Evolutionary conservation across 2,888 invertebrate species (phyloP), one percentile per base, ranked within the genome.

Genomic region (Clostera curtula): DNA sequence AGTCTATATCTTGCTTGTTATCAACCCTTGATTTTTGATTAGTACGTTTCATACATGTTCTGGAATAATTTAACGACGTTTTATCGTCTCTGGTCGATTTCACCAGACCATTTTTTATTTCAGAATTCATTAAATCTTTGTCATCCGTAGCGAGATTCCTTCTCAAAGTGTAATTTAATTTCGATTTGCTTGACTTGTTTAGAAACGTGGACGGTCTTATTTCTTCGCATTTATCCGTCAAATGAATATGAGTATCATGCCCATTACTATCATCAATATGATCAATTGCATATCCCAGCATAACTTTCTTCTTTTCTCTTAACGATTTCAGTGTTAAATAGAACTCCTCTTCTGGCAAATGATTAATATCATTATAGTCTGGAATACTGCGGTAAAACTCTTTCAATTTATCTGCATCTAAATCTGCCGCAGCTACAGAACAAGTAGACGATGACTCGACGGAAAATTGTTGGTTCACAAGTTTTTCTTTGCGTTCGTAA

Each of bases 321-420:
- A 91, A 64, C 31, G 84, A 85, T 60, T 90, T 88, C 25, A 93
- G 60, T 16, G 90, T 90, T 7, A 87, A 87, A 58, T 91, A 90
- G 63, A 93, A 93, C 50, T 93, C 93, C 31, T 87, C 88, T 34
- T 88, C 88, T 0, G 91, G 88, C 40, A 93, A 73, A 69, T 93
- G 92, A 59, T 91, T 87, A 2, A 93, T 86, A 24, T 93, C 92
- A 32, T 87, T 87, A 43, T 93, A 93, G 57, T 93, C 92, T 29
- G 93, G 93, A 56, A 93, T 93, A 51, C 91, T 93, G 26, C 88
- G 88, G 45, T 90, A 89, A 64, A 93, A 92, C 33, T 92, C 88
- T 32, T 91, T 84, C 39, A 92, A 80, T 25, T 88, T 88, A 23
- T 87, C 70, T 18, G 87, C 82, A 25, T 87, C 86, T 25, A 75